These are phyloP conservation scores for Epinephelus cyanopodus DNA, from an alignment of 2,113 vertebrate species.

Conservation along the genomic window DNA sequence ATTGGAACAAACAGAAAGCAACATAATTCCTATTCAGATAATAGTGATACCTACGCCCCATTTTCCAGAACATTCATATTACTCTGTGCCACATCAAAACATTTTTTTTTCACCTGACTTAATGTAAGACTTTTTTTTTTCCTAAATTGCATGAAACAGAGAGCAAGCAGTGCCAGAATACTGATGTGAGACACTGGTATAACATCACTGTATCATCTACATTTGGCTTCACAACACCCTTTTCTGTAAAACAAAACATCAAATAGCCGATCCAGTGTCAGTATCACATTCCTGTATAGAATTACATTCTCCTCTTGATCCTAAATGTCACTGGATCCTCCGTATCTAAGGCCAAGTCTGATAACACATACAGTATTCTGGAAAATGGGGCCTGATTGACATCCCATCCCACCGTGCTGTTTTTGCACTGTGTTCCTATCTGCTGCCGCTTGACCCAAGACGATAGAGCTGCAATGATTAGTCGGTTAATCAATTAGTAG, in stretches of 20 bases:
- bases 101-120: too few relatives aligned
- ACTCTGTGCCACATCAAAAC: background rate
- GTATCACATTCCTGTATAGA: slow-evolving; percentile 12
- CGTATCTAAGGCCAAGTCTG: background rate
- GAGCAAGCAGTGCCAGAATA: background rate
- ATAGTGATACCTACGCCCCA: slow-evolving; percentile 14
- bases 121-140: background rate
- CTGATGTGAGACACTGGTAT: background rate
- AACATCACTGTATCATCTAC: background rate
- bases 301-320: slow-evolving; percentile 3
- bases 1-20: slow-evolving; percentile 15
- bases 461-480: too few relatives aligned
- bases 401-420: background rate
- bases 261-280: slow-evolving; percentile 19
- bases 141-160: background rate
- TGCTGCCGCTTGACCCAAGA: background rate
- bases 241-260: background rate
- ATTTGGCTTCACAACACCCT: background rate
- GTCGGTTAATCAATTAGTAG: too few relatives aligned
- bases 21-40: slow-evolving; percentile 6
- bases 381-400: slow-evolving; percentile 37
- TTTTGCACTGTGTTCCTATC: background rate
- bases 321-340: background rate
- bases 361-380: background rate
- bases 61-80: slow-evolving; percentile 41